Base-by-base conservation (phyloP, 2,113 vertebrate genomes). In the Carassius auratus region DNA sequence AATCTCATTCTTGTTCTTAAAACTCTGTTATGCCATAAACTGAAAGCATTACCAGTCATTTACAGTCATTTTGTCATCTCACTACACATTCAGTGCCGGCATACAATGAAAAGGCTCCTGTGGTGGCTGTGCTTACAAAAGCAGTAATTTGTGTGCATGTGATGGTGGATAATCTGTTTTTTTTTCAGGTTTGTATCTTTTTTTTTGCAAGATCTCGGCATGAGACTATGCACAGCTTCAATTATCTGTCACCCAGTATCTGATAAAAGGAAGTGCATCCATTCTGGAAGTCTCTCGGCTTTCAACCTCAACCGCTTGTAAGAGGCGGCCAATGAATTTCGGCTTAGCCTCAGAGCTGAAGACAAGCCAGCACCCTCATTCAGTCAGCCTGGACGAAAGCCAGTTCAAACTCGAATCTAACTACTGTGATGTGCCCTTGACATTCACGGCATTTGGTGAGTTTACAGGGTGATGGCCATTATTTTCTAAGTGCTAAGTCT, bases 241-340 rank as follows among this genome's bases (percentile, higher is more conserved):
- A 90, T 92, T 93, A 93, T 93, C 93, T 92, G 91, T 94, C 92
- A 91, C 81, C 81, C 87, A 92, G 93, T 92, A 94, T 94, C 93
- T 93, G 93, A 90, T n/a, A 61, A 59, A 52, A 64, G 80, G 76
- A 92, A 90, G 90, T 82, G 89, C 89, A 93, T 89, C 87, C 55
- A 90, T 85, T 89, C 50, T 91, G 68, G 76, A 48, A 77, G 64
- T 81, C 78, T 50, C 78, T 80, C 33, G n/a, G 78, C 69, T 91
- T 93, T 91, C 86, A 93, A 92, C 91, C 74, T 80, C 91, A 90
- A 76, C 78, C 13, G 5, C 82, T 85, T 89, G 89, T n/a, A 50
- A 73, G 62, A 75, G 15, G 30, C 8, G 19, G 13, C 26, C 74
- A 59, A 13, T 61, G 64, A 84, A 81, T 61, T 80, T 81, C 17